Percentiles rank a stretch among this genome's conserved stretches.
Conservation (phyloP, 2,113 vertebrate species). For the Proterorhinus semilunaris region DNA sequence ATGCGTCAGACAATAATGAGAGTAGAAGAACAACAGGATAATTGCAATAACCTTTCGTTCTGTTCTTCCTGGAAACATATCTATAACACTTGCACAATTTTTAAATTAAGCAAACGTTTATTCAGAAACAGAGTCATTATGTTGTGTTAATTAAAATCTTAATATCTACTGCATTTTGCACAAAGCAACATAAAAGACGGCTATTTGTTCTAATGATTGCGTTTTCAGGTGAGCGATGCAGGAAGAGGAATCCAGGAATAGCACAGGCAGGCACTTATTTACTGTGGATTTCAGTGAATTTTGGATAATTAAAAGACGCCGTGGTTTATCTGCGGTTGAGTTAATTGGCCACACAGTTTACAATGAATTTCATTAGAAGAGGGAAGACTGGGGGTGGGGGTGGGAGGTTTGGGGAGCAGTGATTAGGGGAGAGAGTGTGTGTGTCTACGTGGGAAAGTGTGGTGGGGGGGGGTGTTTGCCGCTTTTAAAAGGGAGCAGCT, state of each 20-base stretch:
- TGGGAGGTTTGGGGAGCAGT: constrained; percentile 20
- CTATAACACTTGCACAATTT: constrained; percentile 49
- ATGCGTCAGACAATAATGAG: not conserved
- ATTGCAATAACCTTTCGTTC: constrained; percentile 18
- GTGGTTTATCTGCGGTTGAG: constrained; percentile 62
- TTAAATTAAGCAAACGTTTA: constrained; percentile 42
- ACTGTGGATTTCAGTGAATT: constrained; percentile 42
- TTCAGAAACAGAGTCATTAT: constrained; percentile 37
- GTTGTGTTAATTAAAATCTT: constrained; percentile 63
- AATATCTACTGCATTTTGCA: constrained; percentile 36
- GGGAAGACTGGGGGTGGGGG: constrained; percentile 24
- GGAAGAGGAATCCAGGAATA: constrained; percentile 2
- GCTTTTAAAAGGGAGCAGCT: constrained; percentile 25
- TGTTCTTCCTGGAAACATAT: constrained; percentile 25
- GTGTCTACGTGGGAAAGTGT: constrained; percentile 1
- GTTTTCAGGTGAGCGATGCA: constrained; percentile 24
- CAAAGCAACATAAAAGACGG: constrained; percentile 37
- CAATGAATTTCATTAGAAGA: constrained; percentile 63
- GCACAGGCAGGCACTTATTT: constrained; percentile 38
- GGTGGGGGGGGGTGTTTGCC: constrained; percentile 7
- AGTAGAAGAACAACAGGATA: not conserved
- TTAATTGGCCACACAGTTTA: constrained; percentile 68
- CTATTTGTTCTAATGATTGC: constrained; percentile 41
- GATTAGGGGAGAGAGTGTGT: constrained; percentile 30
- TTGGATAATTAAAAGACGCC: constrained; percentile 60